Base-by-base conservation (phyloP, 1,140 invertebrate genomes). In the Zaprionus vittiger region DNA sequence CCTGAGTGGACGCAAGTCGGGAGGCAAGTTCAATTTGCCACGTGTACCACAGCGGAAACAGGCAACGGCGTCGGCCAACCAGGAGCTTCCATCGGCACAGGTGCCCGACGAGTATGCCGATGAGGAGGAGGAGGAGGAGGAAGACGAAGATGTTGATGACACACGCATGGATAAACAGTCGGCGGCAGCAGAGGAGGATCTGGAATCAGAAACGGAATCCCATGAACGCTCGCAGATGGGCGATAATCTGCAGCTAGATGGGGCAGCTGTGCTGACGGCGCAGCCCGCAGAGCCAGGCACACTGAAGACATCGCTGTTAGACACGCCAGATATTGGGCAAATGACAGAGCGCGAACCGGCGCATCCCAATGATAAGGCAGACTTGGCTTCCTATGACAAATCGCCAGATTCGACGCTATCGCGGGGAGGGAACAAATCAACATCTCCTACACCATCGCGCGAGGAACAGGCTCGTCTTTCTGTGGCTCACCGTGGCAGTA, bases 271-370 rank as follows among this genome's bases (percentile, higher is more conserved):
- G 80, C 60, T 79, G 0, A 97, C 97, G 24, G 98, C 98, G 15
- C 95, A 96, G 80, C 98, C 98, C 1, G 98, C 98, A 1, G 96
- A 98, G 93, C 97, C 97, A 24, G 97, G 97, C 24, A 98, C 98
- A 0, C 94, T 99, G 6, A 99, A 99, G 89, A 96, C 97, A 1
- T 96, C 98, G 2, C 93, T 99, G 12, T 95, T 98, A 14, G 98
- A 97, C 69, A 98, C 97, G 11, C 97, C 97, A 54, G 95, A 95
- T 95, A 94, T 86, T 72, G 80, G 70, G 59, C 97, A 98, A 80
- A 99, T 99, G 97, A 99, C 98, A 17, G 98, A 99, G 92, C 96
- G 96, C 74, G 97, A 98, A 93, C 97, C 96, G 0, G 97, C 97
- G 1, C 97, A 98, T 94, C 96, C 96, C 1, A 93, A 74, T 62